Base-by-base conservation (phyloP, 2,797 vertebrate genomes). In the Gallirallus australis region DNA sequence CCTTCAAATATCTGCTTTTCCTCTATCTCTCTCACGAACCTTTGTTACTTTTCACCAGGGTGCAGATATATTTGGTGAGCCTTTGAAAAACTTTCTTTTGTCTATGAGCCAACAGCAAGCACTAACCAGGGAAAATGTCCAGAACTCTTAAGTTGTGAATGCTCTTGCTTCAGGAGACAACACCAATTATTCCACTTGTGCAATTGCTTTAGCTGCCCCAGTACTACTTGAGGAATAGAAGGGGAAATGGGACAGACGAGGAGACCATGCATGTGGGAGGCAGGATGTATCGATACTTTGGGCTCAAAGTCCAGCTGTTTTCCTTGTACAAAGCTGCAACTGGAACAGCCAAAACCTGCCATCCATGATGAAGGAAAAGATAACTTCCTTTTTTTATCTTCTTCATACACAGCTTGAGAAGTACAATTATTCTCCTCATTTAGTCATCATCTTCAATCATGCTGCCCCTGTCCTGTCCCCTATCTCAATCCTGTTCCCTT, bases 181-280 rank as follows among this genome's bases (percentile, higher is more conserved):
- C 19, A 27, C 15, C 78, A 75, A 81, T 78, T 57, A 47, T 19
- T 61, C 24, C 71, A 11, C 16, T 66, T 52, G 16, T 30, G n/a
- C 6, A 57, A n/a, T 42, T 86, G 8, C 21, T 45, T 90, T 81
- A 88, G 6, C 30, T 73, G 24, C 8, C 16, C 12, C 18, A 6
- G 2, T 30, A 20, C 31, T 53, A 13, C 25, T 60, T 70, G 8
- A 48, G 24, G 12, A 50, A 14, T 60, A 33, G 31, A 63, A 75
- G 2, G 6, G 16, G 31, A 65, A 82, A 66, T 31, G 7, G 15
- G 6, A 59, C 21, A 86, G 8, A 16, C 10, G 35, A 60, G 45
- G 61, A 53, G 42, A 52, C 9, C 1, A 5, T 20, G 11, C 8
- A 15, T 18, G 1, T 7, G 2, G 16, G 23, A 7, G 7, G 25